Conservation (phyloP, 2,113 vertebrate genomes). For the Megaleporinus macrocephalus region DNA sequence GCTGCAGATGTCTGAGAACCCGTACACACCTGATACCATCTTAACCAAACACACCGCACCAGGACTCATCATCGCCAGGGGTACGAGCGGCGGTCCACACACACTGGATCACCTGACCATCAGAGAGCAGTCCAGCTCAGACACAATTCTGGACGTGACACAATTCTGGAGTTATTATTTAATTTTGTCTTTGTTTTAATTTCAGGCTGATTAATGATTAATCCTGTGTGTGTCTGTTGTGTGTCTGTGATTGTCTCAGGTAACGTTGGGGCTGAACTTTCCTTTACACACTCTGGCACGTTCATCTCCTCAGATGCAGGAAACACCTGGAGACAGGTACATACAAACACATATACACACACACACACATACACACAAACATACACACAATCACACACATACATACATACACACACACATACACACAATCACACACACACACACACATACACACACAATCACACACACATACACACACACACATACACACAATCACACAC, state of each 20-base stretch:
- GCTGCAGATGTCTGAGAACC: conserved; percentile 93
- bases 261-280: conserved; percentile 89
- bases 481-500: too few relatives aligned
- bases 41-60: conserved; percentile 92
- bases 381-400: background rate
- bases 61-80: conserved; percentile 92
- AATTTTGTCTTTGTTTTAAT: background rate
- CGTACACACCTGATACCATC: conserved; percentile 92
- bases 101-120: too few relatives aligned
- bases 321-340: conserved; percentile 97
- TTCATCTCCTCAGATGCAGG: conserved; percentile 94
- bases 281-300: conserved; percentile 86
- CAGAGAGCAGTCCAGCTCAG: too few relatives aligned
- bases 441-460: too few relatives aligned
- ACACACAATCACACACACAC: too few relatives aligned
- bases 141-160: too few relatives aligned
- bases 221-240: background rate
- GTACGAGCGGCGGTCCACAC: conserved; percentile 65
- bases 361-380: background rate
- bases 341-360: background rate
- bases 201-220: background rate
- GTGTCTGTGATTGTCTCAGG: conserved; percentile 71
- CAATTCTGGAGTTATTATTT: background rate
- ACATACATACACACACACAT: too few relatives aligned
- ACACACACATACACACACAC: too few relatives aligned